These are phyloP conservation scores for Acanthosepion lycidas DNA, from an alignment of 2,888 invertebrate genomes.

Conservation along the genomic window DNA sequence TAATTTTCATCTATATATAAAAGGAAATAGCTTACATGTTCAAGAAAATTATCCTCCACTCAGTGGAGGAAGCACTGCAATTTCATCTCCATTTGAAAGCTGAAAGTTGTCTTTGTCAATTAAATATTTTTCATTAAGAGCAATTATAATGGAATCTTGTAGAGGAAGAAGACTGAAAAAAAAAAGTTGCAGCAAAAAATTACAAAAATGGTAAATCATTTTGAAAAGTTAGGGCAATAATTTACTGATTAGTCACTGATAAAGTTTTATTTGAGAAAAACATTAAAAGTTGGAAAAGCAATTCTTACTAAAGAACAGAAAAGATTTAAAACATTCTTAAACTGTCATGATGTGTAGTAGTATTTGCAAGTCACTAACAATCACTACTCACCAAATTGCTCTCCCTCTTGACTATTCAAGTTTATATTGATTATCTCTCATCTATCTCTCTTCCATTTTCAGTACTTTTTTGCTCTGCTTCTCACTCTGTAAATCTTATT, in stretches of 20 bases:
- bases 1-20: background rate
- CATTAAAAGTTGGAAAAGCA: too few species aligned
- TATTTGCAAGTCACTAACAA: too few species aligned
- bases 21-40: background rate
- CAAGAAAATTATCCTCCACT: constrained; percentile 85
- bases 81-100: constrained; percentile 82
- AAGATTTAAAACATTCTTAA: too few species aligned
- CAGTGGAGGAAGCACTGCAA: constrained; percentile 94
- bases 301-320: too few species aligned
- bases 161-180: constrained; percentile 79
- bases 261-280: background rate
- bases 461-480: too few species aligned
- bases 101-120: constrained; percentile 75
- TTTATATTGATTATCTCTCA: too few species aligned
- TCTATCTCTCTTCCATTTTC: too few species aligned
- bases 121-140: constrained; percentile 88
- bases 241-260: background rate
- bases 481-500: too few species aligned
- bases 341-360: too few species aligned
- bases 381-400: too few species aligned
- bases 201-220: background rate
- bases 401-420: too few species aligned
- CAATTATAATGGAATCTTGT: constrained; percentile 83
- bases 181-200: constrained; percentile 39
- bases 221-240: background rate